Evolutionary conservation across 2,888 invertebrate genomes (phyloP).

Genomic region (Ichneumoninae sp.): DNA sequence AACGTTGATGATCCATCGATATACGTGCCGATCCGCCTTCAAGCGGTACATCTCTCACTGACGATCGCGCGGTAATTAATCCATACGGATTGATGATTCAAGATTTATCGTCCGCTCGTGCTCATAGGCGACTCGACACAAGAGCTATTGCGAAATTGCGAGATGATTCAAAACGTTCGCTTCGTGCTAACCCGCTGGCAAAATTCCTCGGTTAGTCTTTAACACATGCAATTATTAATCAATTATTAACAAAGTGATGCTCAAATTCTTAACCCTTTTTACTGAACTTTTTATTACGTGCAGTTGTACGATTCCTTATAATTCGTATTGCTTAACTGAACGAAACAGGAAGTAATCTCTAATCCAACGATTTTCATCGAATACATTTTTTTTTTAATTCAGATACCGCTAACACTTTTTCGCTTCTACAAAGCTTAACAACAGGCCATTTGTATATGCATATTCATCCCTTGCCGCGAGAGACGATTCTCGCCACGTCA

Average conservation of each 20-base stretch:
- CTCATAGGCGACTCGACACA: conserved; percentile 21
- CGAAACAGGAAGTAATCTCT: not conserved
- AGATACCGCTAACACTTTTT: conserved; percentile 24
- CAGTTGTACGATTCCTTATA: conserved; percentile 33
- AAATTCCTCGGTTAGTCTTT: conserved; percentile 1
- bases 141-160: conserved; percentile 43
- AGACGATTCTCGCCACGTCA: conserved; percentile 63
- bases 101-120: conserved; percentile 69
- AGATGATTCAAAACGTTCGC: conserved; percentile 35
- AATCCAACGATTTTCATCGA: conserved; percentile 12
- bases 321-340: not conserved
- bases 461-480: conserved; percentile 42
- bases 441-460: conserved; percentile 36
- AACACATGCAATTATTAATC: not conserved
- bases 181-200: not conserved
- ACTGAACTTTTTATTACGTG: not conserved
- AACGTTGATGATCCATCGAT: conserved; percentile 69
- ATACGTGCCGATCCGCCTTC: conserved; percentile 62
- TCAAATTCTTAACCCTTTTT: not conserved
- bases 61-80: conserved; percentile 57
- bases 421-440: conserved; percentile 30
- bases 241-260: not conserved
- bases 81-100: conserved; percentile 68
- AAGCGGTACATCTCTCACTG: conserved; percentile 31
- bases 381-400: not conserved